Evolutionary conservation across 2,888 invertebrate species (phyloP), one percentile per base, ranked within the genome.

Genomic region (Drepana falcataria): DNA sequence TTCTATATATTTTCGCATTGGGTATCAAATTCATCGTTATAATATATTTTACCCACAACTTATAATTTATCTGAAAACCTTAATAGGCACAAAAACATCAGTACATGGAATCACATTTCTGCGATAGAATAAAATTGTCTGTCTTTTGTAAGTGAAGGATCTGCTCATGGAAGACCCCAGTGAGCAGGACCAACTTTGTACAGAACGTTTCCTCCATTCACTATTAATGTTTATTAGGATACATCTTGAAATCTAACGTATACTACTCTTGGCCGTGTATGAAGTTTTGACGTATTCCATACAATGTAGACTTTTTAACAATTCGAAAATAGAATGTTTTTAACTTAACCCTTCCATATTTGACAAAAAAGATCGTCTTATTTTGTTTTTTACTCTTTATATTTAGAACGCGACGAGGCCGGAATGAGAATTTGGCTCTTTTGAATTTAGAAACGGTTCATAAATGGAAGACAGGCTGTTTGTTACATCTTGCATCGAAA

Each of bases 311-410:
- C 86, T 89, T 91, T 90, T 90, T 88, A 89, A 90, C 86, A 87
- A 88, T 87, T 90, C 87, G 60, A 90, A 91, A 91, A 91, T 91
- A 91, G 90, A 91, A 89, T 82, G 88, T 89, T 90, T 89, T 89
- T 87, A 88, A 89, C 88, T 86, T 88, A 90, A 90, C 90, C 90
- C 90, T 91, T 90, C 90, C 90, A 88, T 89, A 90, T 90, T 90
- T 89, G 87, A 88, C 88, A 87, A 88, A 90, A 89, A 89, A 84
- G 79, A 81, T 75, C 71, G 83, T 84, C 69, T 47, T 47, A 44
- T 44, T 44, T 44, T 44, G 44, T 44, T 44, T 54, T 54, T 51
- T 51, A 55, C 57, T 72, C 64, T 87, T 87, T 88, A 89, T 84
- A 90, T 89, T 89, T 89, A 86, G 89, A 89, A 85, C 85, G 74